Evolutionary conservation across 2,797 vertebrate genomes (phyloP).

Genomic region (Natrix natrix): DNA sequence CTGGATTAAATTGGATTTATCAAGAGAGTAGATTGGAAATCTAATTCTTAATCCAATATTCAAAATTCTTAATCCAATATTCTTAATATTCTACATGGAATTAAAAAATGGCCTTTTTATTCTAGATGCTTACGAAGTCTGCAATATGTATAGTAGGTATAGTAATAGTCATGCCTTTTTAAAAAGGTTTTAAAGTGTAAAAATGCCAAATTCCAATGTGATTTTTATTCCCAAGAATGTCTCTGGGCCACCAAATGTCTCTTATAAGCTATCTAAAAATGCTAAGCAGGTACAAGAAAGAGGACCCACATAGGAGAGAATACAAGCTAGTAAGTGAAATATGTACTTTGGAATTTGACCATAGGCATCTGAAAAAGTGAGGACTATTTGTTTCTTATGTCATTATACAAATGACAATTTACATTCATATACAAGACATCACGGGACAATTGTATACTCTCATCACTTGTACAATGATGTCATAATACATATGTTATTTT

Average conservation of each 20-base stretch:
- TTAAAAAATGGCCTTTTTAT: neutral
- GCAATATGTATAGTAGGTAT: neutral
- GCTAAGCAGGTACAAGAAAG: neutral
- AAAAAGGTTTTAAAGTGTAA: neutral
- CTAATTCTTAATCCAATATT: neutral
- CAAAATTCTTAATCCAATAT: neutral
- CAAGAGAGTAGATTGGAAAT: neutral
- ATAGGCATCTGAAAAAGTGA: neutral
- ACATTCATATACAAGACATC: neutral
- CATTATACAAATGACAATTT: neutral
- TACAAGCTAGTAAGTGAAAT: neutral
- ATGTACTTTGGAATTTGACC: neutral
- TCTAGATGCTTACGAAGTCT: neutral
- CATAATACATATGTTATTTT: neutral
- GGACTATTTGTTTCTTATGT: neutral
- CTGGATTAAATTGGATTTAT: neutral
- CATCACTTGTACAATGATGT: neutral
- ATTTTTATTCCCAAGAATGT: neutral
- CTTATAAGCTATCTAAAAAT: neutral
- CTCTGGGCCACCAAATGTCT: neutral
- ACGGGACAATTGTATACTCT: neutral
- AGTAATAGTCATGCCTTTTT: neutral
- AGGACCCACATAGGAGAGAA: neutral
- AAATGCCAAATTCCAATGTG: neutral
- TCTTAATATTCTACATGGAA: neutral